Percentiles rank a stretch among this genome's conserved stretches.
Conservation (phyloP, 2,888 invertebrate species). For the Bhutanitis thaidina region DNA sequence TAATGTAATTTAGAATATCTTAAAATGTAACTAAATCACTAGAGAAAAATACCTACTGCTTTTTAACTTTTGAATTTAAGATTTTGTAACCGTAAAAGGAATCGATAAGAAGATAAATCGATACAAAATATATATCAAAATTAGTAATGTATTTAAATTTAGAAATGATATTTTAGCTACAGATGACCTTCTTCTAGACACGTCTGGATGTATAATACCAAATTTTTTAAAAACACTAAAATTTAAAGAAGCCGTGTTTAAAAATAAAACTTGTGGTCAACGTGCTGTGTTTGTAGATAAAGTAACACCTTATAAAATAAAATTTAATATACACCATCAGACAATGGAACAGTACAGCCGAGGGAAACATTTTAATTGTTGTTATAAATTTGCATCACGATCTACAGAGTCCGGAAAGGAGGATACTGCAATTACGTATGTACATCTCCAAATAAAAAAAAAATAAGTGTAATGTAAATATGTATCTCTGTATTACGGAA, state of each 20-base stretch:
- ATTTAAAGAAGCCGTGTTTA: constrained; percentile 28
- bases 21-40: too few species aligned
- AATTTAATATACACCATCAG: constrained; percentile 35
- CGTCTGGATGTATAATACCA: constrained; percentile 51
- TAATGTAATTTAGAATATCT: too few species aligned
- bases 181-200: constrained; percentile 42
- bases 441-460: background rate
- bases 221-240: constrained; percentile 41
- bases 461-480: too few species aligned
- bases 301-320: constrained; percentile 28
- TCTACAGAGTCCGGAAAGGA: constrained; percentile 29
- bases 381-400: constrained; percentile 40
- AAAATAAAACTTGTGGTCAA: constrained; percentile 34
- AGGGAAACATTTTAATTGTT: constrained; percentile 35
- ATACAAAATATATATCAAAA: background rate
- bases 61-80: too few species aligned
- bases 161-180: constrained; percentile 24
- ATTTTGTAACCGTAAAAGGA: too few species aligned
- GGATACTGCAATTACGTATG: constrained; percentile 40
- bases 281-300: constrained; percentile 41
- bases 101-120: too few species aligned
- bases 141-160: background rate
- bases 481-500: too few species aligned
- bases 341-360: constrained; percentile 32
- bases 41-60: too few species aligned